A percentile compares a stretch with the other conserved stretches of the same genome.
Evolutionary conservation across 2,888 invertebrate genomes (phyloP).

Genomic region (Volucella inanis): DNA sequence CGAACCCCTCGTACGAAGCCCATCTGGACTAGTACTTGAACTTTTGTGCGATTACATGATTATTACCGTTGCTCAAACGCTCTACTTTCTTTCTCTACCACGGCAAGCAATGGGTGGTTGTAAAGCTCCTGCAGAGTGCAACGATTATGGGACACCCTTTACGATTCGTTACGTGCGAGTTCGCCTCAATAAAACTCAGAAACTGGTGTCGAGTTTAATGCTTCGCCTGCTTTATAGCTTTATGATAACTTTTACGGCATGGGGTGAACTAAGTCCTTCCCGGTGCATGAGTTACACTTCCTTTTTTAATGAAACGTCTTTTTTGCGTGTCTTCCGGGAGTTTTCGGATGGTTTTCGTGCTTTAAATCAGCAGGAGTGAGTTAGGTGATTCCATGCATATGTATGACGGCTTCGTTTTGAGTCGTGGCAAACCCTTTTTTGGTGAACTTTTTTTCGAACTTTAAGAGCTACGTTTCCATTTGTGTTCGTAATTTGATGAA

Average conservation of each 20-base stretch:
- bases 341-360: not conserved
- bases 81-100: not conserved
- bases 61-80: slow-evolving; percentile 42
- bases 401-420: slow-evolving; percentile 27
- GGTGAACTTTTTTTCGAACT: slow-evolving; percentile 3
- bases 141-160: slow-evolving; percentile 36
- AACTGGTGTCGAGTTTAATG: slow-evolving; percentile 8
- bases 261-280: slow-evolving; percentile 18
- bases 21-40: slow-evolving; percentile 37
- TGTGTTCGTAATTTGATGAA: too few species aligned
- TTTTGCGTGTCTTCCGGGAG: slow-evolving; percentile 37
- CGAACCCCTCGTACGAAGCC: slow-evolving; percentile 10
- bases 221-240: slow-evolving; percentile 45
- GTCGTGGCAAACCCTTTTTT: slow-evolving; percentile 31
- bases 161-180: slow-evolving; percentile 27
- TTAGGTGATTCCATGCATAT: slow-evolving; percentile 44
- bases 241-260: slow-evolving; percentile 52
- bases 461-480: not conserved
- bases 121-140: slow-evolving; percentile 42
- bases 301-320: slow-evolving; percentile 29
- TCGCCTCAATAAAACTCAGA: slow-evolving; percentile 21
- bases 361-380: not conserved
- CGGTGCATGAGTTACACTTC: slow-evolving; percentile 36
- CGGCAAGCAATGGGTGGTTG: slow-evolving; percentile 2
- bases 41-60: slow-evolving; percentile 61